phyloP scores from a whole-genome alignment of 2,888 invertebrate genomes.

The Apamea epomidion region DNA sequence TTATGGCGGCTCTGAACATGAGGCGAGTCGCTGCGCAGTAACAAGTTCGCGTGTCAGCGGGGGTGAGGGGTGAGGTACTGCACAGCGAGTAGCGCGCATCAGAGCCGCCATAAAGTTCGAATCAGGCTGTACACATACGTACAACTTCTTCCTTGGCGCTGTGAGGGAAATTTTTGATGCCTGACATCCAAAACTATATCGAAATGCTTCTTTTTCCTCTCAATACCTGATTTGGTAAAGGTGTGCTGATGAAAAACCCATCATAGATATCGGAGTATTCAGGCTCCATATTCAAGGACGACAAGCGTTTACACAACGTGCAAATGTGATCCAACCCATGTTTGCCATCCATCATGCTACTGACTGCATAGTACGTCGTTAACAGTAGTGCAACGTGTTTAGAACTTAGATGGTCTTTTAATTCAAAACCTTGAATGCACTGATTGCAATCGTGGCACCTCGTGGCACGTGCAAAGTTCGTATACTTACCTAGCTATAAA shows the following conservation, averaged over 20 bases:
- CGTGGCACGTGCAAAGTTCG: background rate
- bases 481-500: background rate
- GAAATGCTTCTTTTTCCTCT: background rate
- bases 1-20: too few relatives aligned
- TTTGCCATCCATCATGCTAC: constrained; percentile 58
- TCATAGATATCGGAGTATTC: background rate
- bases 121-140: too few relatives aligned
- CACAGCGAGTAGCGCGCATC: too few relatives aligned
- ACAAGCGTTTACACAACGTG: constrained; percentile 49
- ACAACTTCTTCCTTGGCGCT: background rate
- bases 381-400: constrained; percentile 8
- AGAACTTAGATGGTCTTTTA: constrained; percentile 11
- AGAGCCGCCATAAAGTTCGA: too few relatives aligned
- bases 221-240: background rate
- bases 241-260: background rate
- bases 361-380: constrained; percentile 25
- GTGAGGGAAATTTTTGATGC: background rate
- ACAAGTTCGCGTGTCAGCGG: too few relatives aligned
- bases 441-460: background rate
- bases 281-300: constrained; percentile 22
- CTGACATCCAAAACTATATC: background rate
- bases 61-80: too few relatives aligned
- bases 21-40: too few relatives aligned
- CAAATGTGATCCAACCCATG: constrained; percentile 62
- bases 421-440: constrained; percentile 8